Evolutionary conservation across 2,113 vertebrate genomes (phyloP), one percentile per base, ranked within the genome.

Genomic region (Myiozetetes cayanensis): DNA sequence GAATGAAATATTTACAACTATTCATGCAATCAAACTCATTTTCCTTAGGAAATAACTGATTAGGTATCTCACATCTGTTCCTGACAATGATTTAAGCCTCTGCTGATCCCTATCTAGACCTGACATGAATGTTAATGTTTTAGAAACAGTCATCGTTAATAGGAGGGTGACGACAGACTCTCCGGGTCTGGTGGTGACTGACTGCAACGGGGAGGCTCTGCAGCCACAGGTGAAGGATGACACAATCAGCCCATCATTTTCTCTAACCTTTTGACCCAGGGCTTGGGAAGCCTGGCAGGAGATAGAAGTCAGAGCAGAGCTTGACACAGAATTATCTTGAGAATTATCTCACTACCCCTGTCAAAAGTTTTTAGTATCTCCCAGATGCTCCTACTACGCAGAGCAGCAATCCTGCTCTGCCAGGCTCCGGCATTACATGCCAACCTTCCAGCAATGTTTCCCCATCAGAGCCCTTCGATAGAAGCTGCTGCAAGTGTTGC

Each of bases 21-120:
- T 94, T 96, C 95, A 94, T 89, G 92, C 91, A 96, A 94, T 96
- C 96, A 97, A 77, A 94, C 77, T 94, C 70, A 94, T 96, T 96
- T 96, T 96, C 81, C 81, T 89, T 85, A 94, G 89, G 94, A 97
- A 96, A 93, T 94, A 97, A 94, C 85, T 94, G 92, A 97, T 97
- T 94, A 94, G 89, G 93, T 96, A 82, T 83, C 95, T 95, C 94
- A 94, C 94, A 95, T 95, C 95, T 95, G 93, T 44, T 95, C 72
- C 81, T 83, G 78, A 89, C 89, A 95, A 91, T 83, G 87, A 96
- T 94, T 95, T 95, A 92, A 94, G 94, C 52, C 84, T 89, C 59
- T 63, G 62, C 91, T 74, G 89, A 96, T 96, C 94, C 71, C 21
- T 85, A 85, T 80, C 81, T 30, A 93, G 91, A 80, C 55, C 47